Evolutionary conservation across 2,113 vertebrate genomes (phyloP).

Genomic region (Indicator maculatus): DNA sequence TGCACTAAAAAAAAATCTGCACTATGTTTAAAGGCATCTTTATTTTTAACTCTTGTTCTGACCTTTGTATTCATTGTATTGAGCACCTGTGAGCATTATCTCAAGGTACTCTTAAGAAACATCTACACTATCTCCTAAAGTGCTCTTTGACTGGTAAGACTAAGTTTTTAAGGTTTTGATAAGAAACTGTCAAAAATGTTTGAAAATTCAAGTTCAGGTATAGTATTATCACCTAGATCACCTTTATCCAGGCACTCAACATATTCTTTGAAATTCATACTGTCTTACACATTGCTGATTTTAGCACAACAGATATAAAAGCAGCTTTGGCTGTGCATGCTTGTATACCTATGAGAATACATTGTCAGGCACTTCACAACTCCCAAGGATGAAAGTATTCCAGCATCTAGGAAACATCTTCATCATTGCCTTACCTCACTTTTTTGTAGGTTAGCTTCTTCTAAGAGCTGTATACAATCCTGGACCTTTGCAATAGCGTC

Average conservation of each 20-base stretch:
- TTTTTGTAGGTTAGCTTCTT: constrained; percentile 89
- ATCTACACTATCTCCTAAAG: too few relatives aligned
- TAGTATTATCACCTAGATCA: not conserved
- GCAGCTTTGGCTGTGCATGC: not conserved
- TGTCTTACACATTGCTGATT: not conserved
- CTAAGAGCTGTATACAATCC: constrained; percentile 86
- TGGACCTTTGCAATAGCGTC: constrained; percentile 83
- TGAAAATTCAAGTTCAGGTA: not conserved
- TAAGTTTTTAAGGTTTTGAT: too few relatives aligned
- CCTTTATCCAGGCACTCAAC: not conserved
- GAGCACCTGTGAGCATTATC: too few relatives aligned
- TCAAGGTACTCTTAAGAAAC: too few relatives aligned
- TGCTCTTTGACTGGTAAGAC: too few relatives aligned
- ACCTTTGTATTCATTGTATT: too few relatives aligned
- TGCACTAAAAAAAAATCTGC: too few relatives aligned
- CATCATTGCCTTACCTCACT: constrained; percentile 80
- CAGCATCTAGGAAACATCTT: not conserved
- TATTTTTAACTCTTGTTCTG: too few relatives aligned
- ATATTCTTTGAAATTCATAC: not conserved
- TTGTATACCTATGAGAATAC: not conserved
- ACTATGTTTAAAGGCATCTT: too few relatives aligned
- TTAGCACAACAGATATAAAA: not conserved
- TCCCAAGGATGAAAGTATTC: not conserved
- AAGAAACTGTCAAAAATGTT: too few relatives aligned
- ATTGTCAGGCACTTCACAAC: not conserved